A percentile compares a stretch with the other conserved stretches of the same genome.
These are phyloP conservation scores for Octodon degus DNA, from an alignment of 2,113 vertebrate species.

Conservation along the genomic window DNA sequence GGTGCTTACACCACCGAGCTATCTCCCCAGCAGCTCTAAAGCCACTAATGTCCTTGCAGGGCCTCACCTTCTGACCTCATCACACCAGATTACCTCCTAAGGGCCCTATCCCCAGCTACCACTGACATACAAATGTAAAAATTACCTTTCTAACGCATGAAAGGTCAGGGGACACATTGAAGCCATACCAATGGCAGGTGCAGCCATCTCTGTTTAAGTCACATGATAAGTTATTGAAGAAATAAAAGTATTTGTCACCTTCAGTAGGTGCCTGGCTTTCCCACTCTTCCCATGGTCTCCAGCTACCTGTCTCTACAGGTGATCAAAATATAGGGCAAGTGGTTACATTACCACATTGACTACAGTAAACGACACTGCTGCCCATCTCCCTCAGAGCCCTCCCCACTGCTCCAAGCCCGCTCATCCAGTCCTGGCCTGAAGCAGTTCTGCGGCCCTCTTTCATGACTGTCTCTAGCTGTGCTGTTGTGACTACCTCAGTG, in stretches of 20 bases:
- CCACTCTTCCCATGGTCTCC: not conserved
- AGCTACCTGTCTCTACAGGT: not conserved
- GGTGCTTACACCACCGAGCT: too few species aligned
- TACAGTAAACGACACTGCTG: not conserved
- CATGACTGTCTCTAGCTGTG: not conserved
- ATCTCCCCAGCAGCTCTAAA: not conserved
- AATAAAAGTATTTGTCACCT: not conserved
- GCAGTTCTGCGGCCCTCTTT: not conserved
- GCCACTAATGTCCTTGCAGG: not conserved
- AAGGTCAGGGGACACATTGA: not conserved
- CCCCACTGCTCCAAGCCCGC: not conserved
- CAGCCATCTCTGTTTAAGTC: not conserved
- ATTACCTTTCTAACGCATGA: not conserved
- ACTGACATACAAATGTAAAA: not conserved
- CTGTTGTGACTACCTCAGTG: not conserved
- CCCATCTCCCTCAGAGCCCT: not conserved
- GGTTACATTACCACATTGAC: not conserved
- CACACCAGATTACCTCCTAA: not conserved
- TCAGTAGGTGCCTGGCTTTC: not conserved
- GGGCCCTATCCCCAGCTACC: not conserved
- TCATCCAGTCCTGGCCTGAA: not conserved
- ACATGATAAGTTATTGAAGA: not conserved
- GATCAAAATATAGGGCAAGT: not conserved
- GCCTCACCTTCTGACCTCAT: not conserved
- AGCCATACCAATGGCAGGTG: not conserved